Evolutionary conservation across 2,888 invertebrate species (phyloP).

Genomic region (Heterodera filipjevi): DNA sequence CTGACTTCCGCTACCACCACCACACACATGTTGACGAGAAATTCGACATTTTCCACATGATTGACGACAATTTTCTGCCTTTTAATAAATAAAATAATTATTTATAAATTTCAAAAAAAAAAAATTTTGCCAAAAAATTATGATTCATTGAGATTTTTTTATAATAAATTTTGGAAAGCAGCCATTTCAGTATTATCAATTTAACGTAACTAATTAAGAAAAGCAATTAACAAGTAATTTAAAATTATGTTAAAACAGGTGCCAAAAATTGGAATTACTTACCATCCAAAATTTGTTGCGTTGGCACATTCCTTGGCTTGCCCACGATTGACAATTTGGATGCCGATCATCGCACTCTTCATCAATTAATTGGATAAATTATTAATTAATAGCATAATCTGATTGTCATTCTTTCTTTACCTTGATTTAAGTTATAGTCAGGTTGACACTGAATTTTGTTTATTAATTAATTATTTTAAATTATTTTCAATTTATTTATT

Average conservation of each 20-base stretch:
- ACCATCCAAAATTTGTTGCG: slow-evolving; percentile 59
- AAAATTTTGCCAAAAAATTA: no score
- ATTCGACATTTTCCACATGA: slow-evolving; percentile 51
- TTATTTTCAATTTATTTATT: background rate
- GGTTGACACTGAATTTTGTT: slow-evolving; percentile 15
- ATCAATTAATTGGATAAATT: background rate
- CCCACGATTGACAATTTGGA: slow-evolving; percentile 52
- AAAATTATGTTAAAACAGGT: no score
- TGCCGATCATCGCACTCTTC: slow-evolving; percentile 59
- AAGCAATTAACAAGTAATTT: no score
- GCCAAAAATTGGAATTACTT: no score
- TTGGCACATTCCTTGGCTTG: slow-evolving; percentile 51
- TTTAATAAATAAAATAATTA: no score
- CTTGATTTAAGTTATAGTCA: slow-evolving; percentile 18
- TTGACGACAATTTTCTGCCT: slow-evolving; percentile 55
- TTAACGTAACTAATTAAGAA: no score
- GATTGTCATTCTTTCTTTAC: background rate
- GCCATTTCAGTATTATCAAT: no score
- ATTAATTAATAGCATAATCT: background rate
- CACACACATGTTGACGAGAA: slow-evolving; percentile 52
- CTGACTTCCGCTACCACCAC: slow-evolving; percentile 35
- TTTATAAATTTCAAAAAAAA: no score
- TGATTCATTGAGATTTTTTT: background rate
- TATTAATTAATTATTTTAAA: background rate
- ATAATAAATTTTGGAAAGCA: background rate